Base-by-base conservation (phyloP, 2,888 invertebrate species). In the Parasteatoda lunata region DNA sequence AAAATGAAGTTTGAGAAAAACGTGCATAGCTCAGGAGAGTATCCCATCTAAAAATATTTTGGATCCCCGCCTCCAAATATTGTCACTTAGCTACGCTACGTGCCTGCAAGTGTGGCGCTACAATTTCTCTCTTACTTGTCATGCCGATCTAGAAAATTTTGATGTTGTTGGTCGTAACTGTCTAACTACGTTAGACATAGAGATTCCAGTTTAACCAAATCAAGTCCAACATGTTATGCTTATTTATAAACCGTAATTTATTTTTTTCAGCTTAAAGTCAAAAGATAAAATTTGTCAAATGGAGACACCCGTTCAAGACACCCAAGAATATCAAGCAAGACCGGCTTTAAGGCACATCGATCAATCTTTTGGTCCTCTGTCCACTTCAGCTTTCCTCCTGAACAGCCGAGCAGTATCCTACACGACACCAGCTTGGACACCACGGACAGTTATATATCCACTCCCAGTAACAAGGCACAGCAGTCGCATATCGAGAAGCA, bases 401-500 rank as follows among this genome's bases (percentile, higher is more conserved):
- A 83, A 71, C 49, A 82, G 69, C 45, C 54, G 77, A 1, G 71
- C 82, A 11, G 52, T 68, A 3, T 79, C 79, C 5, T 84, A 79
- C n/a, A 77, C 88, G 3, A 88, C 84, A 5, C 88, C 84, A 7
- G 66, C 80, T 47, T 88, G 88, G 88, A 84, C 84, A 9, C 88
- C 84, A 0, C 51, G 88, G 7, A 88, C 88, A 0, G 84, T 88
- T 2, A 88, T 88, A 30, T 88, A 88, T 69, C 88, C 88, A 5
- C 64, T 88, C 15, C 88, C 88, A 13, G 85, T 76, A 11, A 88
- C 88, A 11, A 30, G 83, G n/a, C 83, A 83, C 59, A 87, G 86
- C 15, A 88, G 88, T 75, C 49, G 88, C 7, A 79, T 88, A 11
- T 77, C 66, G 4, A 72, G 72, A 15, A 80, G 49, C 45, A 51